Base-by-base conservation (phyloP, 2,113 vertebrate genomes). In the Poicephalus meyeri region DNA sequence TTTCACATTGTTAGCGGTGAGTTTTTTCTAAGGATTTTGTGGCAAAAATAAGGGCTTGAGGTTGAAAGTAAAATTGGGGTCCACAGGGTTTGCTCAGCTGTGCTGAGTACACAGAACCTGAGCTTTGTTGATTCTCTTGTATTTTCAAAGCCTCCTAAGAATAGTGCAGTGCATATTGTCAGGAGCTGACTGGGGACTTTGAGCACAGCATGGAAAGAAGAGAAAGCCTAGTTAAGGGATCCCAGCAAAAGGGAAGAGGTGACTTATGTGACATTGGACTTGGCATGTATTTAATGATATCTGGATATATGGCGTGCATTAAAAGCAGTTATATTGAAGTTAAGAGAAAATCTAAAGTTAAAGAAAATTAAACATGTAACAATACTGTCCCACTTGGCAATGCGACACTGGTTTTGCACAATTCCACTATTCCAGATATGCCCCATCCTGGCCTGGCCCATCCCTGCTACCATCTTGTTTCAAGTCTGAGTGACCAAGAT, bases 21-120 rank as follows among this genome's bases (percentile, higher is more conserved):
- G 49, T 11, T 77, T 91, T 71, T 83, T 44, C 15, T 65, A 26
- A 89, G 20, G 29, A 83, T 80, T 80, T 53, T 33, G 18, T 77
- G 31, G n/a, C 46, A 81, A 71, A 93, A 93, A 80, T 55, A 79
- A 74, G 56, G 33, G 66, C 20, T 71, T 80, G 53, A 64, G 8
- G 11, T 64, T 86, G 56, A 93, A 94, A 92, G 25, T 79, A 88
- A 86, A 52, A 52, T 55, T 63, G 23, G 12, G 4, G 10, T 66
- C 69, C 6, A 1, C 50, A 47, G 72, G 26, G 19, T 92, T 93
- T 88, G 42, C 35, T 84, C 46, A 47, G 9, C 77, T 79, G 26
- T 53, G 10, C 55, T 56, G 28, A 58, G 17, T 33, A 24, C 42
- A 31, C 39, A 74, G 77, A 78, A 78, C 50, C 29, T 68, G 39